A percentile compares a stretch with the other conserved stretches of the same genome.
phyloP scores from a whole-genome alignment of 2,888 invertebrate species.

The Drosophila diplacantha region DNA sequence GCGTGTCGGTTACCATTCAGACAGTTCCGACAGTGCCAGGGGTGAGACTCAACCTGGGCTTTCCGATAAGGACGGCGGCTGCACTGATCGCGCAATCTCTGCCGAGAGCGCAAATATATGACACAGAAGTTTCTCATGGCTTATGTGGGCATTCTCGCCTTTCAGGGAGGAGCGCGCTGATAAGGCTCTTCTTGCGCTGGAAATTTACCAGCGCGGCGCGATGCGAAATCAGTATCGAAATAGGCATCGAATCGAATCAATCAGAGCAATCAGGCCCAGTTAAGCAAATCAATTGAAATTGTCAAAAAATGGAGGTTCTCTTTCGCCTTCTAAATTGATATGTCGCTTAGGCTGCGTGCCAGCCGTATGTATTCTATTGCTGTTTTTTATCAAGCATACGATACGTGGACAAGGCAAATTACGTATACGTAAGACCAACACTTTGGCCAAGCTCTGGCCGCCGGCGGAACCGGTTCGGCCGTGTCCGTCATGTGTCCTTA shows the following conservation, averaged over 20 bases:
- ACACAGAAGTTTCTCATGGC: conserved; percentile 43
- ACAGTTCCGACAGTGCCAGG: conserved; percentile 46
- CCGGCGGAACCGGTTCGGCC: conserved; percentile 53
- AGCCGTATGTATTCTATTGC: conserved; percentile 10
- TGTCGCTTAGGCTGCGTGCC: conserved; percentile 3
- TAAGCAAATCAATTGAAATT: conserved; percentile 63
- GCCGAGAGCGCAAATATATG: conserved; percentile 10
- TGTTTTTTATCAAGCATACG: conserved; percentile 6
- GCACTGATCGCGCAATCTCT: conserved; percentile 47
- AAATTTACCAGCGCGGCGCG: conserved; percentile 52
- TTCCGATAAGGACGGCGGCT: conserved; percentile 49
- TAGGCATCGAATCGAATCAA: conserved; percentile 59
- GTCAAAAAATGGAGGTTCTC: conserved; percentile 36
- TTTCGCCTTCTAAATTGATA: conserved; percentile 33
- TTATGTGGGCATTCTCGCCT: conserved; percentile 37
- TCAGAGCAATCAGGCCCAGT: conserved; percentile 62
- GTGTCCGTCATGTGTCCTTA: conserved; percentile 53
- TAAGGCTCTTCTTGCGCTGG: conserved; percentile 45
- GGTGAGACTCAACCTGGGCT: conserved; percentile 47
- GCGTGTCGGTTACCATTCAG: conserved; percentile 36
- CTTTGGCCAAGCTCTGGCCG: conserved; percentile 27
- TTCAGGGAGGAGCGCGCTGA: conserved; percentile 39
- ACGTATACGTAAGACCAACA: conserved; percentile 29
- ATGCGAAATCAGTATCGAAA: conserved; percentile 15
- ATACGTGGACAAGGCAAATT: conserved; percentile 7